Evolutionary conservation across 2,888 invertebrate species (phyloP), one percentile per base, ranked within the genome.

Genomic region (Epinotia brunnichana): DNA sequence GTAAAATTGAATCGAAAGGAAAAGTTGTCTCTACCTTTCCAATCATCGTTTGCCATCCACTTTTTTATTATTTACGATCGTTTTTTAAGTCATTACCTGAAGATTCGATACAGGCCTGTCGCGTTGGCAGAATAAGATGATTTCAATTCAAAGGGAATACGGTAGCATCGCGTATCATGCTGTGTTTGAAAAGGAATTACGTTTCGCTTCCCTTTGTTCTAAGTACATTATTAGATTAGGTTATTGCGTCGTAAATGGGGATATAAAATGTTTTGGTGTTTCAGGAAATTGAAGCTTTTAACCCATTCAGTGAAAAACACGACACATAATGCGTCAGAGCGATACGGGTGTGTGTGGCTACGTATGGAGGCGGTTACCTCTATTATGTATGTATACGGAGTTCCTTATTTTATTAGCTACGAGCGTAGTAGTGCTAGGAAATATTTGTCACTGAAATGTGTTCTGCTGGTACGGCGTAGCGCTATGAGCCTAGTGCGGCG

Each of bases 41-140:
- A 44, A 39, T 70, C 74, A 74, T 76, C 57, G 41, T 61, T 24
- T 39, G 67, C 61, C 68, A 68, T 53, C 7, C 3, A 11, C 59
- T 48, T 57, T 70, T 75, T 70, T 74, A 74, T 74, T 75, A 75
- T 75, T 75, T 72, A 70, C 74, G 73, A 75, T 74, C 71, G 71
- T 71, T 74, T 71, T 72, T 69, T 74, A 71, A 71, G 71, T 72
- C 73, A 72, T 71, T 74, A 73, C 69, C 60, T 69, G 69, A 73
- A 73, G 69, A 69, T 68, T 73, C 73, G 73, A 73, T 73, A 63
- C 62, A 57, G 41, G 69, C 41, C 61, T 57, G 72, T 62, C 61
- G 57, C 73, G 62, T 53, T 53, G 11, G 62, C 57, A 35, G 19
- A 41, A 53, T 60, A 54, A 68, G 69, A 63, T 63, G 57, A 73